phyloP scores from a whole-genome alignment of 2,888 invertebrate species.

The Syrphus vitripennis region DNA sequence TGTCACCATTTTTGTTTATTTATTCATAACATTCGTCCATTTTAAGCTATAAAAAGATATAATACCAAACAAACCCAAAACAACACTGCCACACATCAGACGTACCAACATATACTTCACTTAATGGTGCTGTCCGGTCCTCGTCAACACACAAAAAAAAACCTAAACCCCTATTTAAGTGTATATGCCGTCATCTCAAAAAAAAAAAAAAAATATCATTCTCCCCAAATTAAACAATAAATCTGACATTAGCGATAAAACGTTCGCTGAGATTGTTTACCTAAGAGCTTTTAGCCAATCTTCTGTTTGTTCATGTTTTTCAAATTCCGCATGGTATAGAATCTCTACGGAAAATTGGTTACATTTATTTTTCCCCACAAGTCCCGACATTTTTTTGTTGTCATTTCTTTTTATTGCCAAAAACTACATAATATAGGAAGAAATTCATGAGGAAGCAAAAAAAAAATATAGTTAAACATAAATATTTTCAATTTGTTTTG shows the following conservation, averaged over 20 bases:
- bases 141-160: background rate
- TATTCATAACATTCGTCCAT: background rate
- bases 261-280: conserved; percentile 18
- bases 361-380: background rate
- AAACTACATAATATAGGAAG: background rate
- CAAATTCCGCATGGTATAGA: background rate
- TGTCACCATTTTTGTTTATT: background rate
- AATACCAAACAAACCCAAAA: background rate
- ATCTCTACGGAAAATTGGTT: background rate
- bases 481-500: background rate
- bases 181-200: background rate
- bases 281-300: conserved; percentile 33
- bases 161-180: background rate
- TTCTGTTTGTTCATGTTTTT: conserved; percentile 22
- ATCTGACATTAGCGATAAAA: conserved; percentile 26
- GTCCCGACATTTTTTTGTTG: background rate
- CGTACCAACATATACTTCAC: background rate
- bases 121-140: background rate
- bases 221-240: conserved; percentile 37
- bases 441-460: background rate
- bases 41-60: background rate
- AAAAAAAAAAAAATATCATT: no score
- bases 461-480: background rate
- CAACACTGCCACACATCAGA: background rate
- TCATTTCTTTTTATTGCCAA: background rate